A percentile compares a stretch with the other conserved stretches of the same genome.
Conservation (phyloP, 2,113 vertebrate species). For the Dasyprocta punctata region DNA sequence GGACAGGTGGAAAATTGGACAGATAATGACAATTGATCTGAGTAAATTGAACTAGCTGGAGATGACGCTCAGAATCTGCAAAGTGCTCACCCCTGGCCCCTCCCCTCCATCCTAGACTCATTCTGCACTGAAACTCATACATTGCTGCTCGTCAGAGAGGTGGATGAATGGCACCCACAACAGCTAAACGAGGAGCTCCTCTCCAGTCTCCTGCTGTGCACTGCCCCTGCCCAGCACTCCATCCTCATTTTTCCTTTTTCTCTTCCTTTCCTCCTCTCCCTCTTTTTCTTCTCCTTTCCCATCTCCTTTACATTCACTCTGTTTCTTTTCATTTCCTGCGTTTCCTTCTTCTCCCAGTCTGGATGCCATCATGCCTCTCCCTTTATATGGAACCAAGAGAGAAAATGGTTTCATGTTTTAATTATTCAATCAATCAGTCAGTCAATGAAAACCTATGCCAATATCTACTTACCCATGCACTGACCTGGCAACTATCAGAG, state of each 20-base stretch:
- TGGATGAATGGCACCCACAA: background rate
- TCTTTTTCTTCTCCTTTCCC: background rate
- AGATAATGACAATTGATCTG: background rate
- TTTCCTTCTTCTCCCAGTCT: background rate
- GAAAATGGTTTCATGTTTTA: background rate
- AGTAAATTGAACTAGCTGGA: background rate
- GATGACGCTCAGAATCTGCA: background rate
- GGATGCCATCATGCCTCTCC: background rate
- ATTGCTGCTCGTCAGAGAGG: no score
- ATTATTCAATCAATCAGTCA: background rate
- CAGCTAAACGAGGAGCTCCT: rapidly evolving
- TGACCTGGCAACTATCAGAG: background rate
- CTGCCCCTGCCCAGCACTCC: background rate
- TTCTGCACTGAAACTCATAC: background rate
- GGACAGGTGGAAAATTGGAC: background rate
- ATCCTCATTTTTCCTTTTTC: background rate
- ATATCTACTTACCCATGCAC: background rate
- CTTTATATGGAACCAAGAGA: background rate
- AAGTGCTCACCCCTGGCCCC: rapidly evolving
- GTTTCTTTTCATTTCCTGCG: background rate
- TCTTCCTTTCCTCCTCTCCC: no score
- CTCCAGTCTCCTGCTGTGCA: rapidly evolving
- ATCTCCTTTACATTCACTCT: background rate
- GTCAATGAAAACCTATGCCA: background rate
- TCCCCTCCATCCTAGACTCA: background rate